A percentile compares a stretch with the other conserved stretches of the same genome.
Evolutionary conservation across 2,113 vertebrate genomes (phyloP).

Genomic region (Cheirogaleus medius): DNA sequence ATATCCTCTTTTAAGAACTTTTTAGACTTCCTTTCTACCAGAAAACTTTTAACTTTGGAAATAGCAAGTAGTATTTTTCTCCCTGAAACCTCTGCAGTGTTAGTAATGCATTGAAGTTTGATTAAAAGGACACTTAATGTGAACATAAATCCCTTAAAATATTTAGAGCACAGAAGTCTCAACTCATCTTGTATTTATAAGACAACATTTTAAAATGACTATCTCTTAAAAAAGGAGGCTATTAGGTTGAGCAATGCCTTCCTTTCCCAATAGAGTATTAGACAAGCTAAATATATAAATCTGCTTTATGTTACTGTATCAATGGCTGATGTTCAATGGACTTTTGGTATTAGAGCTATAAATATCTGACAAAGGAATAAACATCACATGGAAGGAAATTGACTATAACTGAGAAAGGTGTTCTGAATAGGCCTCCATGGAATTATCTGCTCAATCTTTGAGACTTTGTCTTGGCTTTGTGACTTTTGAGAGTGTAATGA

Average conservation of each 20-base stretch:
- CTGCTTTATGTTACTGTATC: conserved; percentile 76
- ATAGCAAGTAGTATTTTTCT: conserved; percentile 41
- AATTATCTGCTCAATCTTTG: conserved; percentile 66
- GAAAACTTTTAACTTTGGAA: conserved; percentile 1
- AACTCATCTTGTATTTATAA: conserved; percentile 76
- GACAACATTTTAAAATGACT: conserved; percentile 77
- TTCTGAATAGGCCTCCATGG: conserved; percentile 53
- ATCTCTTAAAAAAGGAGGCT: conserved; percentile 76
- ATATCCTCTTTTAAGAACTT: not conserved
- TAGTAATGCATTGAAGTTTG: conserved; percentile 60
- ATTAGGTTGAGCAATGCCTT: conserved; percentile 75
- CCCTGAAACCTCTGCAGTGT: not conserved
- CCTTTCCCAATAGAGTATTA: conserved; percentile 75
- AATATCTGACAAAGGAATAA: conserved; percentile 77
- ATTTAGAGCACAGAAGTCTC: conserved; percentile 70
- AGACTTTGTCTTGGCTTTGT: conserved; percentile 37
- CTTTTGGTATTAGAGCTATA: conserved; percentile 75
- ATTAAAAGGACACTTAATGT: conserved; percentile 68
- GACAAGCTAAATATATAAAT: conserved; percentile 78
- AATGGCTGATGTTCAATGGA: conserved; percentile 70
- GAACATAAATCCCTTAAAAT: conserved; percentile 79
- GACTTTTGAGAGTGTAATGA: conserved; percentile 1
- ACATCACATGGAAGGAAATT: conserved; percentile 67
- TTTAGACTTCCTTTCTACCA: not conserved
- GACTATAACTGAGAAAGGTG: conserved; percentile 54